These are phyloP conservation scores for Eospalax fontanierii DNA, from an alignment of 2,797 vertebrate species.

Conservation along the genomic window DNA sequence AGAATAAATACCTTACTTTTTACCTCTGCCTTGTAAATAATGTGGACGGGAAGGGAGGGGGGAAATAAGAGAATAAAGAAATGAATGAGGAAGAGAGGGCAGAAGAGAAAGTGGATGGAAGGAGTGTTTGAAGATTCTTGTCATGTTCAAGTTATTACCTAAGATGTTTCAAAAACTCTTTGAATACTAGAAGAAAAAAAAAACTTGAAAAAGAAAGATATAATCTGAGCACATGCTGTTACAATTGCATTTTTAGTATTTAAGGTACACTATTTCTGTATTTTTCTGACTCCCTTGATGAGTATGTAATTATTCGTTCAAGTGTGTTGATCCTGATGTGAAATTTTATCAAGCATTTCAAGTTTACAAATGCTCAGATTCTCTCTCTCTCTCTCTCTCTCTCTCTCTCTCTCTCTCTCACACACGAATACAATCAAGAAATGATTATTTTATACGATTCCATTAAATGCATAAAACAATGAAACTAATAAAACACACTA, in stretches of 20 bases:
- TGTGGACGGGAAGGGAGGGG: background rate
- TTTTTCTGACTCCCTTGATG: background rate
- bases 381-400: too few species aligned
- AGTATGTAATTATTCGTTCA: background rate
- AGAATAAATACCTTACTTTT: background rate
- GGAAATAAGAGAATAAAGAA: too few species aligned
- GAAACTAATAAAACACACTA: background rate
- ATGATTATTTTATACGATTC: background rate
- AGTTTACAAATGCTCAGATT: background rate
- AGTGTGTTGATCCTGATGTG: background rate
- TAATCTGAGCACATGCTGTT: background rate
- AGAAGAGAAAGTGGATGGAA: background rate
- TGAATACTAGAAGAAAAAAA: background rate
- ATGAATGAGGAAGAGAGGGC: background rate
- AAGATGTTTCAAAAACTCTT: background rate
- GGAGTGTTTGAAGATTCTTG: background rate
- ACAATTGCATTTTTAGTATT: background rate
- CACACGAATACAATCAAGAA: background rate
- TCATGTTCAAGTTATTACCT: background rate
- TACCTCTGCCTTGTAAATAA: background rate
- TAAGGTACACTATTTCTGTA: slow-evolving; percentile 15
- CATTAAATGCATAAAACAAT: background rate
- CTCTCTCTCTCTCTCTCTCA: too few species aligned
- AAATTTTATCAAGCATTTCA: background rate
- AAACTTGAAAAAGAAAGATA: background rate